Evolutionary conservation across 2,888 invertebrate genomes (phyloP), one percentile per base, ranked within the genome.

Genomic region (Microctonus hyperodae): DNA sequence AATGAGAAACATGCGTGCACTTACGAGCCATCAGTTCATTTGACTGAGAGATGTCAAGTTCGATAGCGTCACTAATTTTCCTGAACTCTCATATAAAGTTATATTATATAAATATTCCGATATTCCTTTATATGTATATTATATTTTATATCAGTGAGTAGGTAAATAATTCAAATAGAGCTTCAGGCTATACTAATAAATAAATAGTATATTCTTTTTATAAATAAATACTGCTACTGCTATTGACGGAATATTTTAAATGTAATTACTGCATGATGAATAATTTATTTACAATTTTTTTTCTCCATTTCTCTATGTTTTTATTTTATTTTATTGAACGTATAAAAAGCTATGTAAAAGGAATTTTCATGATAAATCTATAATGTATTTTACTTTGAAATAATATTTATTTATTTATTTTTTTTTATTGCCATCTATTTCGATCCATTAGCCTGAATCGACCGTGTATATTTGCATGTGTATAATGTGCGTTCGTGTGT

Each of bases 401-500:
- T 16, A 31, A 31, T 33, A 28, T n/a, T 25, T 23, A 1, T 31
- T 28, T n/a, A 33, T 16, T 28, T n/a, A 22, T 59, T 51, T 20
- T 22, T 40, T 22, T 20, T 44, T 40, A 23, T 33, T 20, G 37
- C 57, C 51, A 23, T 58, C 40, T 35, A 40, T 65, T 58, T 53
- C 55, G 13, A 28, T 55, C 60, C 60, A 59, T 55, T 53, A 65
- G 53, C 53, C 28, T 60, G 22, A 44, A 65, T 65, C 65, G 40
- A n/a, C n/a, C 13, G 55, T 60, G 44, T n/a, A n/a, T n/a, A n/a
- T n/a, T n/a, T n/a, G n/a, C n/a, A n/a, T n/a, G n/a, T n/a, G n/a
- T 16, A 20, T 13, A 37, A n/a, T n/a, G n/a, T 7, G 28, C 7
- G 28, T 28, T 3, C 7, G 28, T 7, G 28, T 28, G 28, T 44